Evolutionary conservation across 2,797 vertebrate species (phyloP), one percentile per base, ranked within the genome.

Genomic region (Falco berigora): DNA sequence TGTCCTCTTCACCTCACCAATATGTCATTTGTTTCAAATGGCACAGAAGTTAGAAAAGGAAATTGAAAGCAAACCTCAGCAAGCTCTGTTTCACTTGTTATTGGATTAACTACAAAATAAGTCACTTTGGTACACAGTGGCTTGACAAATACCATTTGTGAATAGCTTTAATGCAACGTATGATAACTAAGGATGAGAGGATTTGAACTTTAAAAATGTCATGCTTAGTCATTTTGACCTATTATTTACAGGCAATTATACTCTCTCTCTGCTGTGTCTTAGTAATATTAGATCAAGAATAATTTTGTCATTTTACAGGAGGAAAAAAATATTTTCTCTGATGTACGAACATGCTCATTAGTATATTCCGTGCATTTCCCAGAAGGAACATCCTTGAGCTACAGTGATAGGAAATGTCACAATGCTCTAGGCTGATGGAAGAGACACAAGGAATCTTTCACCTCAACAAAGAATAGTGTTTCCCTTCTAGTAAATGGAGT

Each of bases 191-290:
- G 36, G 68, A 86, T 93, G 81, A 94, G 58, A 81, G 61, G 66
- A 75, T 94, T 92, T 94, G 81, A 96, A 96, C 92, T 97, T 96
- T 94, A 58, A 96, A 96, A 95, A 93, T 95, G 86, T 72, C 90
- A 81, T 92, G 61, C 75, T 92, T 86, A 78, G 88, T 92, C 86
- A 83, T 95, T 95, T 90, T 92, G 84, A 88, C 88, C 81, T 94
- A 83, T 93, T 95, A 91, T 93, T 96, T 96, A 92, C 94, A 89
- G 72, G 36, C 84, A 93, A 83, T 94, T 94, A 66, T 62, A 72
- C 72, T 77, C 94, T 80, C 75, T 74, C 10, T 94, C 71, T 83
- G 32, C 68, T 81, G 28, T 78, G 49, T 32, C n/a, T 76, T 78
- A 72, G 56, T 68, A 66, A 52, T 91, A 83, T 72, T 89, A 86